Base-by-base conservation (phyloP, 1,140 invertebrate genomes). In the Hyles euphorbiae region DNA sequence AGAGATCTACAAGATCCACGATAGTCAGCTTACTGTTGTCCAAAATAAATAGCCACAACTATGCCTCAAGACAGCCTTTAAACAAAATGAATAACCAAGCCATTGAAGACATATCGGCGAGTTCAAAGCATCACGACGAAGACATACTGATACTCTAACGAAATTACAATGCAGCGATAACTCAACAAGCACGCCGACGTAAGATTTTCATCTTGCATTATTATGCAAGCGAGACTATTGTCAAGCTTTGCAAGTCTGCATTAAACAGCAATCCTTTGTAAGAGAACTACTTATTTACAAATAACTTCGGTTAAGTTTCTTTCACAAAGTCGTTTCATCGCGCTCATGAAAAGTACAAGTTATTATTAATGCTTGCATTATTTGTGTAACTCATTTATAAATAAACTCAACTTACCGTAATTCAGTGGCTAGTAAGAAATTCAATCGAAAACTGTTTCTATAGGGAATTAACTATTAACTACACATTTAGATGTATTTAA, bases 211-310 rank as follows among this genome's bases (percentile, higher is more conserved):
- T 56, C 49, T 54, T 61, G 56, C 60, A 49, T 58, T 60, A 65
- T 48, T 60, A 65, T 48, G 22, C n/a, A 48, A 48, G 47, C 47
- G 47, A 11, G 36, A 40, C 36, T 40, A 40, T 56, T 61, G 61
- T 55, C 11, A 53, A 63, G 49, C 52, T 56, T 32, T 43, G 9
- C 50, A 50, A 59, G 51, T 56, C 60, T 54, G 62, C 52, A 63
- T 65, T 65, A 60, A 65, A 61, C 56, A 54, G 56, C 56, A 45
- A 71, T 65, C 53, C 65, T 67, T 71, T 65, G 60, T 68, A 49
- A 61, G 55, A 53, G 34, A 60, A 54, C 56, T 65, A 68, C 49
- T 63, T 70, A 70, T 65, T 63, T 60, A 68, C 52, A 59, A 65
- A 65, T 72, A 63, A 63, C 60, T 68, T 58, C 51, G 49, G 55